These are phyloP conservation scores for Melanerpes aurifrons DNA, from an alignment of 2,113 vertebrate genomes.

Conservation along the genomic window DNA sequence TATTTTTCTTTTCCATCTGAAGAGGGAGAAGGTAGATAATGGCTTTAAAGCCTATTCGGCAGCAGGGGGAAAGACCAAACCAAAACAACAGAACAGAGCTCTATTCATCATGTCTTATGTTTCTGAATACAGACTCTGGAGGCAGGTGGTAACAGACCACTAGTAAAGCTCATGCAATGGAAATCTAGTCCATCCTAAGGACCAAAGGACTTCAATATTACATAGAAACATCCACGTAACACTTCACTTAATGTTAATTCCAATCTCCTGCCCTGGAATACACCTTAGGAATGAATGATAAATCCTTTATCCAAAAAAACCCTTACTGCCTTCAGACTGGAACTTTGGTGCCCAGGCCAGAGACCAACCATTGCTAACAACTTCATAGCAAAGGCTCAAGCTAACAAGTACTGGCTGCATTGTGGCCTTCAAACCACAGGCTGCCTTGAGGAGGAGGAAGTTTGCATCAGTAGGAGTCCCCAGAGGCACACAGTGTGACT, in stretches of 20 bases:
- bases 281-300: background rate
- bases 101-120: background rate
- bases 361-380: background rate
- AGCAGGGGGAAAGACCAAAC: background rate
- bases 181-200: slow-evolving; percentile 46
- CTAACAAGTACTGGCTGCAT: background rate
- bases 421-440: slow-evolving; percentile 59
- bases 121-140: slow-evolving; percentile 52
- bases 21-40: slow-evolving; percentile 59
- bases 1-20: slow-evolving; percentile 14
- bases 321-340: background rate
- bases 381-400: background rate
- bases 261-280: slow-evolving; percentile 41
- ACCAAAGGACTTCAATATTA: slow-evolving; percentile 34
- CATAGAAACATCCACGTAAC: background rate
- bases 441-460: slow-evolving; percentile 64
- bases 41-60: slow-evolving; percentile 46
- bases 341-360: background rate
- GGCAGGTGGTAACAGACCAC: slow-evolving; percentile 42
- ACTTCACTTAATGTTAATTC: slow-evolving; percentile 1
- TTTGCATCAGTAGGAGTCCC: slow-evolving; percentile 70
- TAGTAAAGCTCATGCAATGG: slow-evolving; percentile 46
- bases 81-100: background rate
- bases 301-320: background rate
- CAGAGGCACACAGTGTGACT: slow-evolving; percentile 18